phyloP scores from a whole-genome alignment of 1,140 invertebrate species.

The Oryctes rhinoceros region DNA sequence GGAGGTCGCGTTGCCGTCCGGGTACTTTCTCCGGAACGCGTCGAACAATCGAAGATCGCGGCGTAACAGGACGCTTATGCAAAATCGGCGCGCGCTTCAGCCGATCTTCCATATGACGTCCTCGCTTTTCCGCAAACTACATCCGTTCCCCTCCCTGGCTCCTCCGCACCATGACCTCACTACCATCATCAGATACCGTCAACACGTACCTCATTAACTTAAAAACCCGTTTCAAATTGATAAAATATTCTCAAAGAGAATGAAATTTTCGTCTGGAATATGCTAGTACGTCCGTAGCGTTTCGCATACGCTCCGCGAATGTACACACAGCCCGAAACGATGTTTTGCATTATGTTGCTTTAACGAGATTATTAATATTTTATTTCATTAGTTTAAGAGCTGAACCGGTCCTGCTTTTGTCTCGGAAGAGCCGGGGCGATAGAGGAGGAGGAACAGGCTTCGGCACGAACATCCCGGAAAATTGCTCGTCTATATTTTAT shows the following conservation, averaged over 20 bases:
- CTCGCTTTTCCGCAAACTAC: not conserved
- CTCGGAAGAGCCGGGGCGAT: not conserved
- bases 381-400: slow-evolving; percentile 39
- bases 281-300: not conserved
- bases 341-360: slow-evolving; percentile 33
- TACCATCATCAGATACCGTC: slow-evolving; percentile 22
- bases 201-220: slow-evolving; percentile 34
- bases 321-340: slow-evolving; percentile 29
- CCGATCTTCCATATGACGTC: not conserved
- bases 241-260: slow-evolving; percentile 46
- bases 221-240: slow-evolving; percentile 42
- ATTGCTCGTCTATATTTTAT: slow-evolving; percentile 38
- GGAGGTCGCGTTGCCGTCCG: not conserved
- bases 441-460: not conserved
- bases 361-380: slow-evolving; percentile 42
- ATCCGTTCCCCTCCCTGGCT: not conserved
- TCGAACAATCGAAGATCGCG: slow-evolving; percentile 26
- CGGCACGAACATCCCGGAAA: slow-evolving; percentile 26
- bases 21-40: not conserved
- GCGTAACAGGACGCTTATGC: not conserved
- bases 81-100: slow-evolving; percentile 10
- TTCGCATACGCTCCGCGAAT: not conserved
- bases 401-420: slow-evolving; percentile 35
- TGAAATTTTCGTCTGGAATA: slow-evolving; percentile 16
- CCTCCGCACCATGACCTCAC: not conserved